phyloP scores from a whole-genome alignment of 1,140 invertebrate genomes.

The Leguminivora glycinivorella region DNA sequence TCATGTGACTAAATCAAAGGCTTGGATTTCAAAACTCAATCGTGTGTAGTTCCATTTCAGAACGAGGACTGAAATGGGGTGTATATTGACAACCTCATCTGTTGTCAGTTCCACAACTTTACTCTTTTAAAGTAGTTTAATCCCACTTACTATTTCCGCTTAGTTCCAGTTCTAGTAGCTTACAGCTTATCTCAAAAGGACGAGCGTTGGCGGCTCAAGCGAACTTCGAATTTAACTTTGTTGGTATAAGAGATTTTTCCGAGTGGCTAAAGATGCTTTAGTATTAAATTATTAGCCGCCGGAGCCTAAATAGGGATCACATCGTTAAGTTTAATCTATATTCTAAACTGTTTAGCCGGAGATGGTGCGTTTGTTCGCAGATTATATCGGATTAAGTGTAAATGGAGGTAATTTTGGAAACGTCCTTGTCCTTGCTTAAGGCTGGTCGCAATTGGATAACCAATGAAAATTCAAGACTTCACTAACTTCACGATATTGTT shows the following conservation, averaged over 20 bases:
- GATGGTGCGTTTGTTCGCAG: constrained; percentile 37
- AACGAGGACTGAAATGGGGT: not conserved
- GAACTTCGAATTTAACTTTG: not conserved
- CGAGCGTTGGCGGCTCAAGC: not conserved
- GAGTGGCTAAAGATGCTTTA: not conserved
- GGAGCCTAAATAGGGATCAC: constrained; percentile 60
- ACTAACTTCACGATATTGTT: too few relatives aligned
- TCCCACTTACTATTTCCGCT: constrained; percentile 22
- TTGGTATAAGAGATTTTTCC: not conserved
- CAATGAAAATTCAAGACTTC: not conserved
- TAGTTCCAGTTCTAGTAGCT: constrained; percentile 21
- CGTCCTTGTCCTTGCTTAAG: constrained; percentile 2
- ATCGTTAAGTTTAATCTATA: constrained; percentile 66
- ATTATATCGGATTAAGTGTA: constrained; percentile 17
- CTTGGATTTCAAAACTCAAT: too few relatives aligned
- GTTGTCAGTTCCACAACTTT: constrained; percentile 8
- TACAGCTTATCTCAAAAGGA: constrained; percentile 16
- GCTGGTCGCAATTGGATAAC: constrained; percentile 11
- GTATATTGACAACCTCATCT: not conserved
- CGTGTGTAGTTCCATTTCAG: too few relatives aligned
- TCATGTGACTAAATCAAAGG: too few relatives aligned
- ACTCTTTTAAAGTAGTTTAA: constrained; percentile 19
- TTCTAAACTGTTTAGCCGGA: constrained; percentile 58
- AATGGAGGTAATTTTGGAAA: not conserved
- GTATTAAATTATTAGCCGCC: constrained; percentile 52